Base-by-base conservation (phyloP, 2,113 vertebrate species). In the Apistogramma diplotaenia region DNA sequence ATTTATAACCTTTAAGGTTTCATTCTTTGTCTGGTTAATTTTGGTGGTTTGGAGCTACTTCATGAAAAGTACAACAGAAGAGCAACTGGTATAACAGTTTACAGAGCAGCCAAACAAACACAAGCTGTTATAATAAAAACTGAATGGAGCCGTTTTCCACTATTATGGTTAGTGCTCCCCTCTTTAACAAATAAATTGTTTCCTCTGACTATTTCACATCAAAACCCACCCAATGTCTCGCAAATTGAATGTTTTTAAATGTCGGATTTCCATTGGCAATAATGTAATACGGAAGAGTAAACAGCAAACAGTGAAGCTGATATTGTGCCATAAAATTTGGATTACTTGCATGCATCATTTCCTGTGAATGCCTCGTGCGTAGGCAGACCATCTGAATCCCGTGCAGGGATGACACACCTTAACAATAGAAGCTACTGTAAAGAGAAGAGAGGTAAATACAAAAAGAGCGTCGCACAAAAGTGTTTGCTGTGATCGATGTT, bases 311-410 rank as follows among this genome's bases (percentile, higher is more conserved):
- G 51, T 9, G 23, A 25, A 29, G 75, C 58, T 31, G 31, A 77
- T 51, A 75, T 77, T 43, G 54, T 62, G 55, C 53, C 7, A 80
- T 77, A 54, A 37, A 76, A 57, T 84, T 54, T 60, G 54, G 75
- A 76, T 76, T 57, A 40, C 53, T 40, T 55, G 6, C 57, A 23
- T 35, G 61, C 62, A 43, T 80, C 56, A 9, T 82, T 86, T 84
- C 75, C 49, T 62, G 43, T 43, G 71, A 83, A 74, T 79, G 57
- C 6, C 54, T 53, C 4, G 2, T 59, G 57, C 1, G 4, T 27
- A 53, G 55, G 29, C n/a, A 16, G 1, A 73, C 54, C 40, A 37
- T 37, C 54, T 31, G 53, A 85, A 60, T 15, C 33, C 53, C 6
- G 4, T 43, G 49, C 6, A 1, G 49, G 31, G 76, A 72, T 16